These are phyloP conservation scores for Pipistrellus pipistrellus DNA, from an alignment of 2,797 vertebrate genomes.

Conservation along the genomic window DNA sequence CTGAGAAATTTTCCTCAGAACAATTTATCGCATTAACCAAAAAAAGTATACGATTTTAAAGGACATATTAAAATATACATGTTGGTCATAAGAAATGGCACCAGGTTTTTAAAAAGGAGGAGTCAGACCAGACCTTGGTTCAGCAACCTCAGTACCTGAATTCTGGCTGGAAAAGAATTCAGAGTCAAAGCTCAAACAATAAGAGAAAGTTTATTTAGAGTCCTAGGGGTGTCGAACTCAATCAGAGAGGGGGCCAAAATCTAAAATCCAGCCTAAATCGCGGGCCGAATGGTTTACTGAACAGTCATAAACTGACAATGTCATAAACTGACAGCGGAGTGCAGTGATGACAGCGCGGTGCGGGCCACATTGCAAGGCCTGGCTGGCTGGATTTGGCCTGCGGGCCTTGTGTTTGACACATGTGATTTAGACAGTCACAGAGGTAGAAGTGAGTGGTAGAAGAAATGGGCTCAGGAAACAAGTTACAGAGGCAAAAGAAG, in stretches of 20 bases:
- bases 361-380: too few relatives aligned
- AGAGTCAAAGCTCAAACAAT: not conserved
- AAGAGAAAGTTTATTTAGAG: not conserved
- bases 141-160: not conserved
- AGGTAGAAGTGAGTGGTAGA: not conserved
- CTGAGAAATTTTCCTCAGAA: not conserved
- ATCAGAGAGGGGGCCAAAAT: too few relatives aligned
- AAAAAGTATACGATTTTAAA: not conserved
- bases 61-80: not conserved
- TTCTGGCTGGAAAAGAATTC: not conserved
- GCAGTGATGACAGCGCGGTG: too few relatives aligned
- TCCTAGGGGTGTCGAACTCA: too few relatives aligned
- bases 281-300: too few relatives aligned
- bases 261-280: too few relatives aligned
- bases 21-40: not conserved
- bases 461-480: not conserved
- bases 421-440: too few relatives aligned
- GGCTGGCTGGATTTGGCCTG: too few relatives aligned
- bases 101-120: not conserved
- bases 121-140: not conserved
- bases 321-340: too few relatives aligned
- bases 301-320: too few relatives aligned
- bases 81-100: not conserved
- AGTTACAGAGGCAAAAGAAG: not conserved
- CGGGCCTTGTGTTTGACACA: too few relatives aligned